Base-by-base conservation (phyloP, 2,113 vertebrate genomes). In the Oriolus oriolus region DNA sequence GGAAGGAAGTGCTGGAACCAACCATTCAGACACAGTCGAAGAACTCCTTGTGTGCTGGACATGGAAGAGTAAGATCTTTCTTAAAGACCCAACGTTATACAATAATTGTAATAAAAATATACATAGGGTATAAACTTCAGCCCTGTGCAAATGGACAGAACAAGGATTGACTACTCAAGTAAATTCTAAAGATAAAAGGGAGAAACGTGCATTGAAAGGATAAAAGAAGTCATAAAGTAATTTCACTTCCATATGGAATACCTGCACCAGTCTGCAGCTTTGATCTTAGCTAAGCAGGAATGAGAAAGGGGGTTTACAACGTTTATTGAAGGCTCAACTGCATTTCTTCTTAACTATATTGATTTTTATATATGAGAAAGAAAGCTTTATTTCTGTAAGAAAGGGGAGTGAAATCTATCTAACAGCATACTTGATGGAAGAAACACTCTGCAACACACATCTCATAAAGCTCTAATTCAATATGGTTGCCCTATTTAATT, bases 401-500 rank as follows among this genome's bases (percentile, higher is more conserved):
- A 90, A 88, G 89, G 13, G 8, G 47, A 84, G 12, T 57, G 77
- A 94, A 87, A 89, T 60, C 28, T 37, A 91, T 53, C 50, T 75
- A 87, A 68, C 35, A 73, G 3, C 15, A 71, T 23, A 23, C 23
- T 20, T 60, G 52, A 64, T 33, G 4, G 33, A 94, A 91, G 63
- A 92, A 92, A 89, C 12, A 41, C 65, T 75, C 56, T 79, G 42
- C 54, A 77, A 57, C 26, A 44, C 53, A 56, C 18, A 71, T 65
- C 44, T 90, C 80, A 87, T 68, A 80, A 93, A 93, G 77, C 35
- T 70, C 68, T 39, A 74, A 90, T 76, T 80, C 85, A 91, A 87
- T 63, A 65, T 16, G 37, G 26, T 41, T 83, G 26, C 42, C 37
- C 41, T 73, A 84, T 90, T 91, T 86, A 44, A 81, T 87, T 94